Evolutionary conservation across 2,113 vertebrate species (phyloP).

Genomic region (Salvator merianae): DNA sequence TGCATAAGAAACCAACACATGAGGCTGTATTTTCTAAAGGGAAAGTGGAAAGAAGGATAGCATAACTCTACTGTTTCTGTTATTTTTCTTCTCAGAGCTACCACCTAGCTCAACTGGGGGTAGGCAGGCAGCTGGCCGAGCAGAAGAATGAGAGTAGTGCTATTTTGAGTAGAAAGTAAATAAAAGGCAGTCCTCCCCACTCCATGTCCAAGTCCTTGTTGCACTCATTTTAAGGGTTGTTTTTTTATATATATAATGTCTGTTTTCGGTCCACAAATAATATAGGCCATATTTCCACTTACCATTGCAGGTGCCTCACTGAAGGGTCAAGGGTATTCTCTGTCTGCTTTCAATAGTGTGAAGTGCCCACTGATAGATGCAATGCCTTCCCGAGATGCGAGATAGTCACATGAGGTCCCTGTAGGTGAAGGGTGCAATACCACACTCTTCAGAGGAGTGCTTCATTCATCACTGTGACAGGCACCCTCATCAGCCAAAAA

Average conservation of each 20-base stretch:
- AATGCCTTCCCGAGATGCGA: too few relatives aligned
- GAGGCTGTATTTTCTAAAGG: neutral
- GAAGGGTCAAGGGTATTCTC: neutral
- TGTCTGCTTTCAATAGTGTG: fast-evolving
- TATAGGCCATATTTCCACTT: too few relatives aligned
- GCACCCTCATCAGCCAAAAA: too few relatives aligned
- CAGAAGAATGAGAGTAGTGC: too few relatives aligned
- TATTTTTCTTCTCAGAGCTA: neutral
- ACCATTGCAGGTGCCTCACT: neutral
- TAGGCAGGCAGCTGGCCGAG: neutral
- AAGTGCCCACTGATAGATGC: fast-evolving
- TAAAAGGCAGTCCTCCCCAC: neutral
- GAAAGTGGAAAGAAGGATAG: neutral
- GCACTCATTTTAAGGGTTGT: neutral
- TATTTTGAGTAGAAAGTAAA: neutral
- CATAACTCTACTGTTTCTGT: too few relatives aligned
- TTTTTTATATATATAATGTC: too few relatives aligned
- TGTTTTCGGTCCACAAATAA: too few relatives aligned
- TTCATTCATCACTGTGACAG: too few relatives aligned
- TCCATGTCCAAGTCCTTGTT: neutral
- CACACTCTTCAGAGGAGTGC: too few relatives aligned
- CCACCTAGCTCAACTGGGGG: too few relatives aligned
- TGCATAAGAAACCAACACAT: too few relatives aligned
- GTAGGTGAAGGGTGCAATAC: too few relatives aligned
- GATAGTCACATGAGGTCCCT: fast-evolving